These are phyloP conservation scores for Trachops cirrhosus DNA, from an alignment of 2,797 vertebrate species.

Conservation along the genomic window DNA sequence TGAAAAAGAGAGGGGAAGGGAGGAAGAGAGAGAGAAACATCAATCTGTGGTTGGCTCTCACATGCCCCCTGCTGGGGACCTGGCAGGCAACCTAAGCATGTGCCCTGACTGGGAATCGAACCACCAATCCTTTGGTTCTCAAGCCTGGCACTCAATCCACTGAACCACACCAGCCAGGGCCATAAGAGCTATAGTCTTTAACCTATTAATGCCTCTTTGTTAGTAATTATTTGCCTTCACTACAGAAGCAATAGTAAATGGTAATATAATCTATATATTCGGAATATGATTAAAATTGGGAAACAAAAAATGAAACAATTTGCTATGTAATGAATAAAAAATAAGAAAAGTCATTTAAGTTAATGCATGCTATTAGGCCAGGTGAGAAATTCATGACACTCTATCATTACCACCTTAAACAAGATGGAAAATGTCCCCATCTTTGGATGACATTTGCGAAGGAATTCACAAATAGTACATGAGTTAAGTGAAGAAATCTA, in stretches of 20 bases:
- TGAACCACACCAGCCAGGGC: no score
- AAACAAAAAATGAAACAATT: constrained; percentile 29
- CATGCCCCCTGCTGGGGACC: no score
- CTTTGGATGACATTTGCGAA: neutral
- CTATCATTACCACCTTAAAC: neutral
- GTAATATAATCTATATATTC: neutral
- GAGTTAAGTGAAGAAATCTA: neutral
- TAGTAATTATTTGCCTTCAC: neutral
- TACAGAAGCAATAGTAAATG: neutral
- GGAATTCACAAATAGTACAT: neutral
- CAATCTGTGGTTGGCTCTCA: no score
- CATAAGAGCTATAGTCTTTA: neutral
- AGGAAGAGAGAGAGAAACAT: no score
- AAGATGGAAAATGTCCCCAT: neutral
- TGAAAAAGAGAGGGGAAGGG: no score
- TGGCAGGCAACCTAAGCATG: no score
- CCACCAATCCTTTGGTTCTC: no score
- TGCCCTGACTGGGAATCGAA: no score
- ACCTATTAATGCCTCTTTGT: neutral
- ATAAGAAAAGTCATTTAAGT: neutral
- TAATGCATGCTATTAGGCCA: neutral
- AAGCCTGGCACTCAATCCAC: no score
- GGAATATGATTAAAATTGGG: neutral
- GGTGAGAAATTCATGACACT: neutral
- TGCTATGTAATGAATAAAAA: constrained; percentile 11